Conservation (phyloP, 2,888 invertebrate species). For the Julus scandinavius region DNA sequence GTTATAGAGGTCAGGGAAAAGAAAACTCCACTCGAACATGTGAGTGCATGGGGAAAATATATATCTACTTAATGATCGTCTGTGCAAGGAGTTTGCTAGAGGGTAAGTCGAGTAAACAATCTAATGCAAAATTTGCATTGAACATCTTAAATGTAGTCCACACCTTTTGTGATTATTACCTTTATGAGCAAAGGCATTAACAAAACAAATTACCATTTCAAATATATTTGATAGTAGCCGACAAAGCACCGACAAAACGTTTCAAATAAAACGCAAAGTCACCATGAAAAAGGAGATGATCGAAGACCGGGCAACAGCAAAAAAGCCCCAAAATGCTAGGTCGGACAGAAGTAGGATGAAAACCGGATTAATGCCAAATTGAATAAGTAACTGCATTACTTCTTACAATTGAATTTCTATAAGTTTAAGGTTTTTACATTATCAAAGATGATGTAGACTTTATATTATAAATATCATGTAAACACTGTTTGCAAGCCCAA, state of each 20-base stretch:
- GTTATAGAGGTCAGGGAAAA: slow-evolving; percentile 8
- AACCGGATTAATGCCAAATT: not conserved
- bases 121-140: slow-evolving; percentile 38
- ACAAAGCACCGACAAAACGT: slow-evolving; percentile 50
- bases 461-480: too few relatives aligned
- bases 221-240: slow-evolving; percentile 50
- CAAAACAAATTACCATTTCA: slow-evolving; percentile 52
- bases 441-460: too few relatives aligned
- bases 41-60: not conserved
- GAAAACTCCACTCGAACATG: not conserved
- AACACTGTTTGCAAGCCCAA: too few relatives aligned
- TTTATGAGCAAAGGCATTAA: slow-evolving; percentile 51
- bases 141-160: slow-evolving; percentile 42
- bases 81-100: slow-evolving; percentile 33
- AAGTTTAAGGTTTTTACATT: too few relatives aligned
- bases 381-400: not conserved
- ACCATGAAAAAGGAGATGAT: slow-evolving; percentile 31
- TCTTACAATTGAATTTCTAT: not conserved
- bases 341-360: not conserved
- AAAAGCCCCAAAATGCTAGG: not conserved
- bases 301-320: not conserved
- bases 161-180: slow-evolving; percentile 44
- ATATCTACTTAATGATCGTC: not conserved
- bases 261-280: slow-evolving; percentile 43
- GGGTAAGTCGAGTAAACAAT: slow-evolving; percentile 29